Evolutionary conservation across 2,113 vertebrate genomes (phyloP).

Genomic region (Verasper variegatus): DNA sequence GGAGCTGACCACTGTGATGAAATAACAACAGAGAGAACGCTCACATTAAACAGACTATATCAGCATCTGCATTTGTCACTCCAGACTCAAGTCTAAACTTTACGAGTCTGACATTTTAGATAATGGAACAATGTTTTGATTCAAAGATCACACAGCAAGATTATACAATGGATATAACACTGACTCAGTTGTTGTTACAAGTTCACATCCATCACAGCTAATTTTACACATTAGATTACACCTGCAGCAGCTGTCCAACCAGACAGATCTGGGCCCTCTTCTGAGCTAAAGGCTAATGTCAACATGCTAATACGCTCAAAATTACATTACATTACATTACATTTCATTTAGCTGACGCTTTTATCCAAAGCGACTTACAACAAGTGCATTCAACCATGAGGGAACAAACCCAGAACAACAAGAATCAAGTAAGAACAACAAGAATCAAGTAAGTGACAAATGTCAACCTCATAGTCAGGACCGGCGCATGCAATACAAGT

Average conservation of each 20-base stretch:
- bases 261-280: neutral
- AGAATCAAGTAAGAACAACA: too few species aligned
- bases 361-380: too few species aligned
- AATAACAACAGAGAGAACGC: neutral
- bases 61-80: conserved; percentile 11
- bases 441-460: too few species aligned
- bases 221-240: conserved; percentile 8
- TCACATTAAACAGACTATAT: conserved; percentile 1
- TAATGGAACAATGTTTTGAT: conserved; percentile 22
- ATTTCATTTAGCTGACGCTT: too few species aligned
- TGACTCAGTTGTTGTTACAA: neutral
- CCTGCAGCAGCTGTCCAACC: neutral
- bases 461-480: too few species aligned
- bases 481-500: too few species aligned
- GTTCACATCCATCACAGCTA: neutral
- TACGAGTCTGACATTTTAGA: conserved; percentile 36
- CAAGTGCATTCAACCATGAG: too few species aligned
- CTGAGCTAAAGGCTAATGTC: neutral
- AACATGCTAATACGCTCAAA: neutral
- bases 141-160: conserved; percentile 2
- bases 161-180: neutral
- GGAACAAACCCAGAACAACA: too few species aligned
- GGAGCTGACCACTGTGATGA: conserved; percentile 34
- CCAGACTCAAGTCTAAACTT: neutral
- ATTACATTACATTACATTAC: neutral